These are phyloP conservation scores for Prunella himalayana DNA, from an alignment of 2,113 vertebrate genomes.

Conservation along the genomic window DNA sequence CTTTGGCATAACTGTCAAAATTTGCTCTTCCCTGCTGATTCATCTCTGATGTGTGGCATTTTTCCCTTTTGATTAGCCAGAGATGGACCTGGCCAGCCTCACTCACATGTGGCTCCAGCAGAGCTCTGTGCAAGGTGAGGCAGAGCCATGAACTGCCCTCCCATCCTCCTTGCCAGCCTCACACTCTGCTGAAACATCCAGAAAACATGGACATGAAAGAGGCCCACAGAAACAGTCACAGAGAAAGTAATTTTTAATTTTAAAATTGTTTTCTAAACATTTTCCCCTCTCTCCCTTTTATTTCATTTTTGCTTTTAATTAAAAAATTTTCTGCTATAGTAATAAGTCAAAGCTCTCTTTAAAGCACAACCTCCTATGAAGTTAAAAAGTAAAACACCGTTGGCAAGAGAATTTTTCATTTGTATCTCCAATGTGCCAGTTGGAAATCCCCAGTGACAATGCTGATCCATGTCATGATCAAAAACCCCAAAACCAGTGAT, in stretches of 20 bases:
- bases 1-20: neutral
- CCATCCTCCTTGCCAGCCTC: neutral
- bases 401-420: neutral
- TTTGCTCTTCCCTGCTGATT: neutral
- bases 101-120: neutral
- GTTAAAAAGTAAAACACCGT: neutral
- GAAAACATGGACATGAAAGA: neutral
- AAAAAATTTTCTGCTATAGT: neutral
- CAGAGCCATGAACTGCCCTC: neutral
- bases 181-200: neutral
- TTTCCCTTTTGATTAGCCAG: neutral
- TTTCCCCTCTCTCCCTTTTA: neutral
- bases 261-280: neutral
- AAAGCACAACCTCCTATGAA: neutral
- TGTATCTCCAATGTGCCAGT: neutral
- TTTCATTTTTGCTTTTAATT: neutral
- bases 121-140: neutral
- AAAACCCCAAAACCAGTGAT: neutral
- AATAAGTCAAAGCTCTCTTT: neutral
- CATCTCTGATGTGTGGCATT: neutral
- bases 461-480: neutral
- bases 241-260: neutral
- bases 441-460: neutral
- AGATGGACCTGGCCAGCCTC: neutral
- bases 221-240: neutral